Evolutionary conservation across 2,113 vertebrate species (phyloP), one percentile per base, ranked within the genome.

Genomic region (Thomomys bottae): DNA sequence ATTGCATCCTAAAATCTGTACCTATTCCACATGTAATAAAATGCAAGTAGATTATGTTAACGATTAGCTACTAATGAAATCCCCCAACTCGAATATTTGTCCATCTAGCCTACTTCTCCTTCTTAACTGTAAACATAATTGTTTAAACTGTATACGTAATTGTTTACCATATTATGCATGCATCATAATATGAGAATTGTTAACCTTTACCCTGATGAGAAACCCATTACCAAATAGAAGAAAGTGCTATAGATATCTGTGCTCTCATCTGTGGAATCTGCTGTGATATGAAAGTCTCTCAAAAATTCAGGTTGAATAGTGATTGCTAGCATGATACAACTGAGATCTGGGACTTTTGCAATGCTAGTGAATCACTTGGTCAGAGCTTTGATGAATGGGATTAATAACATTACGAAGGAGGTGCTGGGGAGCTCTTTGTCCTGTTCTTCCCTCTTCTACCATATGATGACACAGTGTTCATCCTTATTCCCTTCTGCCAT

Each of bases 111-210:
- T 86, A 59, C 11, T 30, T 71, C 8, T n/a, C 61, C 21, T 64
- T 38, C 30, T 95, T 84, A 73, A 54, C 8, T 61, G 20, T 73
- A 83, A 93, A 17, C n/a, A 15, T 73, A 68, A 84, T 59, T 75
- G 7, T 61, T 23, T 61, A 15, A 93, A 89, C 3, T 40, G 0
- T 1, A 21, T 15, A 17, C n/a, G 11, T 73, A 68, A 84, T 59
- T 75, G 7, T 61, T 23, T 61, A 15, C 38, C n/a, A 14, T 23
- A 61, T 30, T 63, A 23, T 14, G 30, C 5, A 64, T 38, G 61
- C 7, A 49, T 28, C 72, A n/a, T 45, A 87, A 30, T 59, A 18
- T 38, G 57, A 68, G 73, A 87, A 61, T 54, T 40, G 14, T 36
- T 61, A 49, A 59, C 11, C 34, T 70, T 2, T 30, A 32, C 9